Percentiles rank a stretch among this genome's conserved stretches.
Conservation (phyloP, 2,113 vertebrate species). For the Crotalus viridis region DNA sequence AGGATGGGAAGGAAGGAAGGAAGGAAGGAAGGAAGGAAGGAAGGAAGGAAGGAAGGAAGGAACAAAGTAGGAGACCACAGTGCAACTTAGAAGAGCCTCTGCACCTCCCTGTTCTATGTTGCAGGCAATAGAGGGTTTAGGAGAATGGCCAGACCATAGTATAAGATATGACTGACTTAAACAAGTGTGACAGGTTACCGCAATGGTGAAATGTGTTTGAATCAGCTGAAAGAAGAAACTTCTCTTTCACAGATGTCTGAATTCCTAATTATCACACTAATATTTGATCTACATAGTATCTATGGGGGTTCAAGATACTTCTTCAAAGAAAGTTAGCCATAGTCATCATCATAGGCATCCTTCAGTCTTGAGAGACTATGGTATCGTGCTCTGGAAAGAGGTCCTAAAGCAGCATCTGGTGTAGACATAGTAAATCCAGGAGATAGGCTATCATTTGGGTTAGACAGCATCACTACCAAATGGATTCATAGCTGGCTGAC, state of each 20-base stretch:
- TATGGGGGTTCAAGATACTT: not conserved
- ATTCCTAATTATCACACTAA: constrained; percentile 13
- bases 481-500: too few species aligned
- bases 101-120: not conserved
- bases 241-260: not conserved
- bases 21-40: too few species aligned
- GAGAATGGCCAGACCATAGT: constrained; percentile 11
- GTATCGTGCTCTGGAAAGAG: too few species aligned
- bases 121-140: rapidly evolving
- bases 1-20: too few species aligned
- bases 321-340: not conserved
- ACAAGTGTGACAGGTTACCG: constrained; percentile 51
- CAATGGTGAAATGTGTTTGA: constrained; percentile 38
- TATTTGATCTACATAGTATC: constrained; percentile 8
- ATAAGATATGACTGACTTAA: constrained; percentile 22
- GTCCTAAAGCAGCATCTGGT: too few species aligned
- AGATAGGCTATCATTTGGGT: not conserved
- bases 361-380: too few species aligned
- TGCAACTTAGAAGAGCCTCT: not conserved
- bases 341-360: too few species aligned
- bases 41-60: too few species aligned
- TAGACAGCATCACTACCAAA: too few species aligned
- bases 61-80: not conserved
- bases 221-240: not conserved
- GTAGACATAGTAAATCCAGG: not conserved